A percentile compares a stretch with the other conserved stretches of the same genome.
Conservation (phyloP, 2,888 invertebrate species). For the Xestia sexstrigata region DNA sequence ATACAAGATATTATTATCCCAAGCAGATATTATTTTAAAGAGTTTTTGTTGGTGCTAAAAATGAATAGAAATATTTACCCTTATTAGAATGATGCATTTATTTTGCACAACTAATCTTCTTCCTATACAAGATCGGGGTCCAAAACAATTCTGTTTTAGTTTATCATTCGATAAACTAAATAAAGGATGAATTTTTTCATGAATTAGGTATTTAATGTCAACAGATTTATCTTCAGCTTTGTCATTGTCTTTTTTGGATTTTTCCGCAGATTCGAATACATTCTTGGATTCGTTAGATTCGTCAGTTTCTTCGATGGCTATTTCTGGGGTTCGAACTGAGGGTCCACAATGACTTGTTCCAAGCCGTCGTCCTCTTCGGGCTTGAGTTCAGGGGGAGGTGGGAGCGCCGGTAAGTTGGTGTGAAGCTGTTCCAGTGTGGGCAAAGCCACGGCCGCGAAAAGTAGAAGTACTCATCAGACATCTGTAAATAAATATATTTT, state of each 20-base stretch:
- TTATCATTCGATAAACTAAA: slow-evolving; percentile 95
- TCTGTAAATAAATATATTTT: slow-evolving; percentile 64
- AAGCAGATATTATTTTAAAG: not conserved
- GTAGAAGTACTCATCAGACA: slow-evolving; percentile 72
- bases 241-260: not conserved
- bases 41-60: not conserved
- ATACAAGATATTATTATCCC: no score
- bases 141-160: no score
- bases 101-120: slow-evolving; percentile 96
- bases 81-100: slow-evolving; percentile 93
- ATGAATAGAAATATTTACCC: slow-evolving; percentile 87
- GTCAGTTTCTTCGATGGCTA: not conserved
- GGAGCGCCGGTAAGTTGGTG: slow-evolving; percentile 34
- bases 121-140: slow-evolving; percentile 96
- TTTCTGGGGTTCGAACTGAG: not conserved
- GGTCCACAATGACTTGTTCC: slow-evolving; percentile 18
- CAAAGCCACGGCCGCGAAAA: slow-evolving; percentile 71
- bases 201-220: slow-evolving; percentile 15
- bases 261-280: slow-evolving; percentile 2
- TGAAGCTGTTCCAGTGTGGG: slow-evolving; percentile 63
- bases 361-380: slow-evolving; percentile 27
- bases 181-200: slow-evolving; percentile 91
- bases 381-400: slow-evolving; percentile 31
- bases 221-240: not conserved
- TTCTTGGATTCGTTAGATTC: slow-evolving; percentile 1